phyloP scores from a whole-genome alignment of 2,113 vertebrate species.

The Halichoerus grypus region DNA sequence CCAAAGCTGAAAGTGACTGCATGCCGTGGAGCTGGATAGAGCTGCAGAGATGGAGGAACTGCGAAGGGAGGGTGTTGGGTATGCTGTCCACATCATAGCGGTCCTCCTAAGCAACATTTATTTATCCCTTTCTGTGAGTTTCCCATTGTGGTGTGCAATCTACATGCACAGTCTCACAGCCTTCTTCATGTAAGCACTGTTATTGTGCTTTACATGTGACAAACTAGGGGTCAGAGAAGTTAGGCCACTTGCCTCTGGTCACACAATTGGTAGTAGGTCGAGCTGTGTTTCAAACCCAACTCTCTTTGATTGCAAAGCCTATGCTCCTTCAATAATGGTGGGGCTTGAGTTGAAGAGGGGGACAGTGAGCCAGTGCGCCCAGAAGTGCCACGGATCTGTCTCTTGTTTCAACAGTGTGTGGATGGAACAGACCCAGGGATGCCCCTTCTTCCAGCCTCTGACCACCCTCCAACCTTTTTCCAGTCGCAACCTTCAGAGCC shows the following conservation, averaged over 20 bases:
- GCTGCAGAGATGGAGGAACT: neutral
- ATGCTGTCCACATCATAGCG: neutral
- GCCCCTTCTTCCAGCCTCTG: neutral
- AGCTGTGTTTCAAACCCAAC: neutral
- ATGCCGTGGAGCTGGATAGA: neutral
- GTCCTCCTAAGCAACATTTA: neutral
- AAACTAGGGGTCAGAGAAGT: neutral
- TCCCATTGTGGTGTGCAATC: neutral
- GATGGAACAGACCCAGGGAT: neutral
- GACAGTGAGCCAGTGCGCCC: neutral
- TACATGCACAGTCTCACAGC: neutral
- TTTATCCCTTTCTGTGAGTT: neutral
- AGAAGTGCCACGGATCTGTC: neutral
- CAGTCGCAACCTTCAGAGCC: neutral
- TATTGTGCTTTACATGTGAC: neutral
- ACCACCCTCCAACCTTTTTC: neutral
- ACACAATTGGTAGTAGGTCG: neutral
- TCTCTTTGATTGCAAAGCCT: neutral
- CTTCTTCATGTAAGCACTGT: neutral
- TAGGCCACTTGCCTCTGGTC: neutral
- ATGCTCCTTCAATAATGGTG: neutral
- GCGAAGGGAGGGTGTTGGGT: neutral
- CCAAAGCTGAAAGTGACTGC: neutral
- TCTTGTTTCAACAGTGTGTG: neutral
- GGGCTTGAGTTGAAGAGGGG: neutral